Base-by-base conservation (phyloP, 2,113 vertebrate species). In the Eleginops maclovinus region DNA sequence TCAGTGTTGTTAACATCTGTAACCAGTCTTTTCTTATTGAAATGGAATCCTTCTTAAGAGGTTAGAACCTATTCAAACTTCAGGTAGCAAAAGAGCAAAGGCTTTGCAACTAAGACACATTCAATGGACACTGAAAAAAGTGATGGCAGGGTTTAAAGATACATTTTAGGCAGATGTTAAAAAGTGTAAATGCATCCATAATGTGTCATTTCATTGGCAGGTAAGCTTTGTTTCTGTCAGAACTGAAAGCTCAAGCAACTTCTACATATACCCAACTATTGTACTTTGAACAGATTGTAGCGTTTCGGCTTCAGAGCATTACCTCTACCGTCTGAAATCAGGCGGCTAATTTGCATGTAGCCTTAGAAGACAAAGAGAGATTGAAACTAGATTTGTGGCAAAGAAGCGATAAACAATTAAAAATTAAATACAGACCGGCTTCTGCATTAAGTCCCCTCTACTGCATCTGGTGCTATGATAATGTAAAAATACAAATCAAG, bases 21-120 rank as follows among this genome's bases (percentile, higher is more conserved):
- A 43, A 19, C 41, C 17, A 47, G 54, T 7, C 26, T 58, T 17
- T 1, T 8, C 22, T 44, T 47, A 54, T 13, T 43, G 9, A 22
- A 53, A 17, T 16, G 1, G 16, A 59, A 71, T 65, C 21, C 41
- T 0, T 50, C 26, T n/a, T 17, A 24, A 50, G 43, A 14, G 11
- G 4, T 28, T 64, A 55, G 16, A 44, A 9, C 28, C 17, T 2
- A 6, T 47, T 58, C 6, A 36, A 17, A 16, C 19, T 6, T 36
- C n/a, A 56, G 54, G 22, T 63, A 43, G 43, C 31, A 54, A 61
- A 53, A 51, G 26, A 47, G 61, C 15, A 44, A 58, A 16, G 44
- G 5, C 2, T n/a, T 50, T 13, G 24, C 43, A 59, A 58, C 24
- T 31, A 19, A 26, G 9, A 46, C 4, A 14, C 21, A 26, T 65